Percentiles rank a stretch among this genome's conserved stretches.
Conservation (phyloP, 2,113 vertebrate species). For the human region DNA sequence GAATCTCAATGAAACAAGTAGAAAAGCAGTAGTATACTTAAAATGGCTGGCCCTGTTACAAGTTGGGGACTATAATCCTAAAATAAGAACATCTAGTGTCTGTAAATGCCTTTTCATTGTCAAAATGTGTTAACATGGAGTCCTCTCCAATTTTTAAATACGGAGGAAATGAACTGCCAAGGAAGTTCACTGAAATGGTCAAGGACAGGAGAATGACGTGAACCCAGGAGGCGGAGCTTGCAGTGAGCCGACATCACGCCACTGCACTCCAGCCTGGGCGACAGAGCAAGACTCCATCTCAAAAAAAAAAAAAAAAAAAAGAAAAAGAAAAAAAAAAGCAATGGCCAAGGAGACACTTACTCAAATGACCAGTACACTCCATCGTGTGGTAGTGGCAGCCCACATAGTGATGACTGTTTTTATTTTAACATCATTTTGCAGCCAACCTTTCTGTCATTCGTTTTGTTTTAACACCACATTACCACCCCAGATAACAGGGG, state of each 20-base stretch:
- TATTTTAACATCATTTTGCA: neutral
- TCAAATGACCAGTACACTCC: neutral
- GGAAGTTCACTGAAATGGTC: neutral
- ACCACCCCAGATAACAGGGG: neutral
- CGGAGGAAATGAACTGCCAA: neutral
- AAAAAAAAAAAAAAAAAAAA: too few relatives aligned
- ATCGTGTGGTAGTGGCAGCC: accelerated
- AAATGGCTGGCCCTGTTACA: neutral
- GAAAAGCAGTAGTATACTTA: neutral
- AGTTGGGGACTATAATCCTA: neutral
- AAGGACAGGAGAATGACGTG: too few relatives aligned
- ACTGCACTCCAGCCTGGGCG: too few relatives aligned
- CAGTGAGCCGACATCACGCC: too few relatives aligned
- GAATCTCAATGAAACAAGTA: neutral
- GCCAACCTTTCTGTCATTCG: neutral
- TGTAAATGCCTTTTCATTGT: neutral
- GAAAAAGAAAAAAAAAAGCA: neutral
- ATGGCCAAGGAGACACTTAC: neutral
- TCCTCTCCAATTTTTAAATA: neutral
- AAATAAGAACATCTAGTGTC: neutral
- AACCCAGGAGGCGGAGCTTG: too few relatives aligned
- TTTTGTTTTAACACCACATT: neutral
- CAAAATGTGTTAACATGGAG: neutral
- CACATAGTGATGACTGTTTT: neutral
- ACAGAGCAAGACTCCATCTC: too few relatives aligned